Evolutionary conservation across 2,888 invertebrate species (phyloP).

Genomic region (Eretmocerus hayati): DNA sequence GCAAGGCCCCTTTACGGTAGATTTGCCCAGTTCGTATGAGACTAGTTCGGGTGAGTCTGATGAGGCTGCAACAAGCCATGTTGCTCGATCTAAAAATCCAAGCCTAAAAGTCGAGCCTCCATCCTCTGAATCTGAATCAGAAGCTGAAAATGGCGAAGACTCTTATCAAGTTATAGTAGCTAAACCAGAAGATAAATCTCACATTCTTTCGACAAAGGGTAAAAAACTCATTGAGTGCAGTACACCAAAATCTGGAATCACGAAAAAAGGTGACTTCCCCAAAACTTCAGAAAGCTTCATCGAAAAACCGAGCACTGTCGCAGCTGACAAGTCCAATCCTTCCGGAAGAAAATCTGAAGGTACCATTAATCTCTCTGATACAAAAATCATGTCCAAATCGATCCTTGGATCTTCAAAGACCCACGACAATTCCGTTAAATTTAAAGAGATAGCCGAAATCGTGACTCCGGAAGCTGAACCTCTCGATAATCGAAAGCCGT

Average conservation of each 20-base stretch:
- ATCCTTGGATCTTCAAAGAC: not conserved
- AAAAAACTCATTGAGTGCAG: conserved; percentile 16
- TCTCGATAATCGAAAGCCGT: conserved; percentile 7
- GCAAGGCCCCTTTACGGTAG: not conserved
- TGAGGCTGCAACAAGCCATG: conserved; percentile 4
- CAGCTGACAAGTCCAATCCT: not conserved
- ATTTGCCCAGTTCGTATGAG: not conserved
- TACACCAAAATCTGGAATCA: conserved; percentile 14
- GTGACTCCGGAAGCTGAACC: not conserved
- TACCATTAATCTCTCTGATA: conserved; percentile 7
- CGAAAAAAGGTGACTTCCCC: not conserved
- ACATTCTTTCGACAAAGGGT: not conserved
- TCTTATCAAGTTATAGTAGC: conserved; percentile 10
- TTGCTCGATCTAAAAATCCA: conserved; percentile 10
- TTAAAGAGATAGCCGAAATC: not conserved
- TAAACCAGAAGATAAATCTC: not conserved
- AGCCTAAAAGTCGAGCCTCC: not conserved
- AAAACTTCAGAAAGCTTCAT: not conserved
- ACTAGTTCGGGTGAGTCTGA: not conserved
- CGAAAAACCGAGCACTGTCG: not conserved
- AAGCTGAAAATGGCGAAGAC: conserved; percentile 12
- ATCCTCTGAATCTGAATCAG: conserved; percentile 7
- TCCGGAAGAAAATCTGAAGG: conserved; percentile 12
- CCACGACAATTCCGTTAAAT: not conserved
- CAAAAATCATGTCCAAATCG: conserved; percentile 3